phyloP scores from a whole-genome alignment of 2,113 vertebrate genomes.

The Entosphenus tridentatus region DNA sequence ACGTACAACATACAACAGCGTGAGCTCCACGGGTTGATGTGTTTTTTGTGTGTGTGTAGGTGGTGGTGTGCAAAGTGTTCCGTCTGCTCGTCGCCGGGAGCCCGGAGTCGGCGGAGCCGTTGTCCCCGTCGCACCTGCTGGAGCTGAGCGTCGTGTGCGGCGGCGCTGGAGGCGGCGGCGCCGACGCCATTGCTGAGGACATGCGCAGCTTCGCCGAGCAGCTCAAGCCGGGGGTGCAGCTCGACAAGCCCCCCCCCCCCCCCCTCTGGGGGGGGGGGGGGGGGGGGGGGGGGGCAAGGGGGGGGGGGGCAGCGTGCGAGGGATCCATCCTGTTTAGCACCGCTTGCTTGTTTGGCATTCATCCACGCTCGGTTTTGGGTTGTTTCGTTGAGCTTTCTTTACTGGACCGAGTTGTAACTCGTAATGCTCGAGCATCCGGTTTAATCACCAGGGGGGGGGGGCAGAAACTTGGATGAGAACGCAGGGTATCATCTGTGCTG shows the following conservation, averaged over 20 bases:
- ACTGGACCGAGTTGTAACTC: no score
- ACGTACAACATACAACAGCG: no score
- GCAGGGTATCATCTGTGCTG: no score
- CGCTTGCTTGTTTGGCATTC: constrained; percentile 17
- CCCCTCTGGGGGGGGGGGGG: no score
- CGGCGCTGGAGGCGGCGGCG: constrained; percentile 34
- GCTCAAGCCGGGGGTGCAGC: constrained; percentile 69
- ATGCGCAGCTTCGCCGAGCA: constrained; percentile 92
- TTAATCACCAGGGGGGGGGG: no score
- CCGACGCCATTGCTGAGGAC: constrained; percentile 54
- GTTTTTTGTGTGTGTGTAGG: no score
- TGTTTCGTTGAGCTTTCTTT: no score
- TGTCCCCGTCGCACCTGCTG: constrained; percentile 70
- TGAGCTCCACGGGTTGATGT: no score
- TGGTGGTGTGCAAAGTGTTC: constrained; percentile 65
- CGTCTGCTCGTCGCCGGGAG: constrained; percentile 65
- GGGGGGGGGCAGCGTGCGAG: not conserved
- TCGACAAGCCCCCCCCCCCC: no score
- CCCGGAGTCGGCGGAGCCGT: constrained; percentile 63
- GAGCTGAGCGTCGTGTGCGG: constrained; percentile 36
- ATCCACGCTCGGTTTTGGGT: no score
- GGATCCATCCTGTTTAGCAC: constrained; percentile 12
- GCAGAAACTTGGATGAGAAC: no score
- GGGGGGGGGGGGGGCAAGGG: not conserved
- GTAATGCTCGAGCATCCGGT: no score